These are phyloP conservation scores for Acanthosepion pharaonis DNA, from an alignment of 2,888 invertebrate species.

Conservation along the genomic window DNA sequence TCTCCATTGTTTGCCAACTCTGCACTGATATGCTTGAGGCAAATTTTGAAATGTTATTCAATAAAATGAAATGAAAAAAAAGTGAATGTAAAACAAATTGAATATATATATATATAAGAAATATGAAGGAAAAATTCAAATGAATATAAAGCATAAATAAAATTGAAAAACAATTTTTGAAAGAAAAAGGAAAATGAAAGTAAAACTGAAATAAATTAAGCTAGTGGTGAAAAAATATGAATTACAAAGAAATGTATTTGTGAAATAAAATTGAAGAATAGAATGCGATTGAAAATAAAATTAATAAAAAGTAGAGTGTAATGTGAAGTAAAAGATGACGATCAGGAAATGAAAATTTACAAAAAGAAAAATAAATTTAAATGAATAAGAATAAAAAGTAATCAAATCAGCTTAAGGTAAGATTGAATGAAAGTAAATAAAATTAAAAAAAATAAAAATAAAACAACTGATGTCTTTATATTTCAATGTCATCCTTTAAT, in stretches of 20 bases:
- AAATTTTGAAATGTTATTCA: conserved; percentile 33
- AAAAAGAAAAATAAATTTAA: neutral
- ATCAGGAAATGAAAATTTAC: neutral
- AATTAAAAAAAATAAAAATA: neutral
- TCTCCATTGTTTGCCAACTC: neutral
- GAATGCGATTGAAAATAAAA: neutral
- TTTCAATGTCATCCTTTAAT: conserved; percentile 21
- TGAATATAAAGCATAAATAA: neutral
- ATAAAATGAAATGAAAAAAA: neutral
- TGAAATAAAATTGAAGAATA: neutral
- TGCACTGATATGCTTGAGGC: neutral
- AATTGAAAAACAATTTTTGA: neutral
- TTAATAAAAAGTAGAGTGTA: neutral
- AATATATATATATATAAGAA: neutral
- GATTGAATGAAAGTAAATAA: neutral
- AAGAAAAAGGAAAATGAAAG: neutral
- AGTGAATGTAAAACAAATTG: neutral
- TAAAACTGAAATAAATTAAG: neutral
- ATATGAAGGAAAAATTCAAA: neutral
- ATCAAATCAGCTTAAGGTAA: neutral
- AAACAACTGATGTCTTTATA: neutral
- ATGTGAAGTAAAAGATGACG: neutral
- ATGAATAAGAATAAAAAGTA: neutral
- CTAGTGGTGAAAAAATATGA: neutral
- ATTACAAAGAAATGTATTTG: neutral